A percentile compares a stretch with the other conserved stretches of the same genome.
phyloP scores from a whole-genome alignment of 2,888 invertebrate genomes.

The Apamea crenata region DNA sequence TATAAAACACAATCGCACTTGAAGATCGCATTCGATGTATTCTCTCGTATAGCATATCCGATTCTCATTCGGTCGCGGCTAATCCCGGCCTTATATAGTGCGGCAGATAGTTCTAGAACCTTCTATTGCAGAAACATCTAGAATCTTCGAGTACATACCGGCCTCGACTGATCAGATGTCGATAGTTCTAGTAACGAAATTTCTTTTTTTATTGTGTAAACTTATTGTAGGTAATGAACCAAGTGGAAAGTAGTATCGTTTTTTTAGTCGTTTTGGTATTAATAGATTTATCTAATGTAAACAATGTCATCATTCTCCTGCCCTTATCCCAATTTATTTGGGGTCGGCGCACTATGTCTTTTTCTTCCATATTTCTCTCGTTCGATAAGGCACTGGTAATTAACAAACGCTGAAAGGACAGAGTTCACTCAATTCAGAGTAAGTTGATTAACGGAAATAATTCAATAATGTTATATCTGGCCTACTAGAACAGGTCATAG shows the following conservation, averaged over 20 bases:
- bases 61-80: too few species aligned
- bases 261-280: not conserved
- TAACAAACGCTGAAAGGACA: slow-evolving; percentile 1
- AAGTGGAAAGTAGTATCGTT: not conserved
- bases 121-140: too few species aligned
- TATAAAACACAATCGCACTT: too few species aligned
- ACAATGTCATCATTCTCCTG: too few species aligned
- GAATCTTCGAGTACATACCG: too few species aligned
- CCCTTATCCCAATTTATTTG: not conserved
- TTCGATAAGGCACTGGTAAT: not conserved
- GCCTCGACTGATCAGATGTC: too few species aligned
- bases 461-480: slow-evolving; percentile 43
- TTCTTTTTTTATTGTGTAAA: not conserved
- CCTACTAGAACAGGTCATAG: slow-evolving; percentile 27
- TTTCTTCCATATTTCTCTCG: not conserved
- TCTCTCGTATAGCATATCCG: too few species aligned
- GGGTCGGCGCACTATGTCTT: not conserved
- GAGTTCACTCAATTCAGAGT: slow-evolving; percentile 1
- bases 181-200: too few species aligned
- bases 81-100: too few species aligned
- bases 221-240: too few species aligned
- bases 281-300: not conserved
- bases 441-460: slow-evolving; percentile 43
- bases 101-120: too few species aligned
- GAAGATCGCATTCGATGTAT: too few species aligned